A percentile compares a stretch with the other conserved stretches of the same genome.
These are phyloP conservation scores for Clistopyga incitator DNA, from an alignment of 2,888 invertebrate genomes.

Conservation along the genomic window DNA sequence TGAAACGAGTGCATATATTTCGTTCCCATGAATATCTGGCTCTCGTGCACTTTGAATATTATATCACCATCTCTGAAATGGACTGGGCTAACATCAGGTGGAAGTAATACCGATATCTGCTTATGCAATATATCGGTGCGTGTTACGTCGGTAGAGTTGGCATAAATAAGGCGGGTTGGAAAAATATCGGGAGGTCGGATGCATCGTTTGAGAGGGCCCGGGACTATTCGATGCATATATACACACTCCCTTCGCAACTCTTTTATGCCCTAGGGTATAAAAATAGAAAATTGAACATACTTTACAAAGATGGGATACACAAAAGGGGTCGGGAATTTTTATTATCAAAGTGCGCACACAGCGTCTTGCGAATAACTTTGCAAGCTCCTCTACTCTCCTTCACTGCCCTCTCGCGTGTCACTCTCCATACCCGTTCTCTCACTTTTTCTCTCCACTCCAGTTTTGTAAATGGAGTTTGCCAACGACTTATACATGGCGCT, in stretches of 20 bases:
- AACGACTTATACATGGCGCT: constrained; percentile 23
- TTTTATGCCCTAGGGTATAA: constrained; percentile 32
- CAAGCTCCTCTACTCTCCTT: constrained; percentile 47
- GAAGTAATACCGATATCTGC: neutral
- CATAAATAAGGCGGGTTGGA: constrained; percentile 45
- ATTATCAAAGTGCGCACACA: constrained; percentile 54
- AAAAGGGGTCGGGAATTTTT: constrained; percentile 62
- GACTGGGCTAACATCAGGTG: neutral
- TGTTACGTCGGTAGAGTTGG: constrained; percentile 24
- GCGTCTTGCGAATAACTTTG: constrained; percentile 49
- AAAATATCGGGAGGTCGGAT: constrained; percentile 33
- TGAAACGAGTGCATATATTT: neutral
- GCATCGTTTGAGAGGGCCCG: constrained; percentile 22
- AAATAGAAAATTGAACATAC: constrained; percentile 50
- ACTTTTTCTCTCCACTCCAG: neutral
- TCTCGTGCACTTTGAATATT: neutral
- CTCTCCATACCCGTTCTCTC: constrained; percentile 17
- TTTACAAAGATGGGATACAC: constrained; percentile 51
- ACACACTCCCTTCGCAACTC: constrained; percentile 13
- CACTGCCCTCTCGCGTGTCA: constrained; percentile 4
- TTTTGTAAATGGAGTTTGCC: constrained; percentile 29
- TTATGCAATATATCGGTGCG: constrained; percentile 17
- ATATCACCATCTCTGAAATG: neutral
- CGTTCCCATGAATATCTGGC: neutral
- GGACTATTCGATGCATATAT: constrained; percentile 29